Percentiles rank a stretch among this genome's conserved stretches.
These are phyloP conservation scores for Drosophila aldrichi DNA, from an alignment of 2,888 invertebrate species.

Conservation along the genomic window DNA sequence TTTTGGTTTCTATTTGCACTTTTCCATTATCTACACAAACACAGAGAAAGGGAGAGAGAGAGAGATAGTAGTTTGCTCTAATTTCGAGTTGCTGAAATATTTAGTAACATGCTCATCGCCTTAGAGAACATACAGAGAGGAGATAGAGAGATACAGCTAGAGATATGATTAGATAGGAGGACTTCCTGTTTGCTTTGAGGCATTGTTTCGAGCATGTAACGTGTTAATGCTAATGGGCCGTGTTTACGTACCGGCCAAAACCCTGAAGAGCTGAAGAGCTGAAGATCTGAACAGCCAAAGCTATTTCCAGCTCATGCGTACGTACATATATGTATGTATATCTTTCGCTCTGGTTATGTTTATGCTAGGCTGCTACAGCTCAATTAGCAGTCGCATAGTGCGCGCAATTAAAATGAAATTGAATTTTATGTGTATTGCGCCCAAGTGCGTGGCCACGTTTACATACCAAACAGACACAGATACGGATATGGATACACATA, in stretches of 20 bases:
- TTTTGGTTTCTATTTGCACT: conserved; percentile 68
- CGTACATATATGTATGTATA: too few species aligned
- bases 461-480: conserved; percentile 43
- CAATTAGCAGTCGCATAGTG: conserved; percentile 72
- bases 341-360: conserved; percentile 28
- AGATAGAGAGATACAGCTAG: conserved; percentile 30
- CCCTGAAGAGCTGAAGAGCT: conserved; percentile 5
- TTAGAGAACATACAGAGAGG: conserved; percentile 43
- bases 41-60: conserved; percentile 6
- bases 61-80: conserved; percentile 62
- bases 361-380: conserved; percentile 53
- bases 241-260: conserved; percentile 58
- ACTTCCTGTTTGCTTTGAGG: conserved; percentile 70
- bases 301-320: conserved; percentile 26
- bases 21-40: conserved; percentile 62
- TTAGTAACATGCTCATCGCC: conserved; percentile 67
- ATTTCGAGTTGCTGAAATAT: conserved; percentile 76
- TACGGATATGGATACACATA: conserved; percentile 6
- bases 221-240: conserved; percentile 62
- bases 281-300: conserved; percentile 16
- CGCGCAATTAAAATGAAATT: conserved; percentile 78
- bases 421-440: conserved; percentile 75
- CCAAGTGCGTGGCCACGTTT: conserved; percentile 53
- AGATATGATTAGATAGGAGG: conserved; percentile 73
- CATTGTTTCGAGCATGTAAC: conserved; percentile 50